Evolutionary conservation across 2,797 vertebrate genomes (phyloP).

Genomic region (Eupleurogrammus muticus): DNA sequence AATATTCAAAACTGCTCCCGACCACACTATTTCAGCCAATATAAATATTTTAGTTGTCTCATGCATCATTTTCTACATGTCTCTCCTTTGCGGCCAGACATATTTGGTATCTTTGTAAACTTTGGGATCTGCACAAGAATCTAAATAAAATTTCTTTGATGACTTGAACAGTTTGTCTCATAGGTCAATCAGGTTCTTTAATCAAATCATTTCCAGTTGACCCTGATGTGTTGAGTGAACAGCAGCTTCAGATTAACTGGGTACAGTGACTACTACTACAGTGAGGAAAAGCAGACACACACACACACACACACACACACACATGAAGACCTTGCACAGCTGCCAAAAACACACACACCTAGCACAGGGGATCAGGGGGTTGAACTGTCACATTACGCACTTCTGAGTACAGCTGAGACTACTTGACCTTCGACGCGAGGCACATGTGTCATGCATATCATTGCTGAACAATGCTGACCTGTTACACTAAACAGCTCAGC

Average conservation of each 20-base stretch:
- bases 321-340: too few species aligned
- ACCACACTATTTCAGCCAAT: neutral
- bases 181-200: neutral
- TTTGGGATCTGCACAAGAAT: neutral
- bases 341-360: too few species aligned
- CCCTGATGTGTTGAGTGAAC: neutral
- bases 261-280: too few species aligned
- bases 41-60: slow-evolving; percentile 1
- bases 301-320: slow-evolving; percentile 20
- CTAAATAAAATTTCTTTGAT: slow-evolving; percentile 6
- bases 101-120: neutral
- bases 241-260: too few species aligned
- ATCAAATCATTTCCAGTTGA: neutral
- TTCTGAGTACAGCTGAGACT: slow-evolving; percentile 52
- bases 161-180: neutral
- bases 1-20: neutral
- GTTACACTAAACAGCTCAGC: slow-evolving; percentile 63
- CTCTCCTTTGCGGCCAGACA: neutral
- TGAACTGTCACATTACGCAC: slow-evolving; percentile 38
- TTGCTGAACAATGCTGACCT: slow-evolving; percentile 62
- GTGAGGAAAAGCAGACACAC: too few species aligned
- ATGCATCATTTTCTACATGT: neutral
- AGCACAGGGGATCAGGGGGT: slow-evolving; percentile 20
- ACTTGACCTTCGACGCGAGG: slow-evolving; percentile 62
- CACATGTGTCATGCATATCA: slow-evolving; percentile 60